Conservation (phyloP, 1,140 invertebrate species). For the Papilio aristodemus region DNA sequence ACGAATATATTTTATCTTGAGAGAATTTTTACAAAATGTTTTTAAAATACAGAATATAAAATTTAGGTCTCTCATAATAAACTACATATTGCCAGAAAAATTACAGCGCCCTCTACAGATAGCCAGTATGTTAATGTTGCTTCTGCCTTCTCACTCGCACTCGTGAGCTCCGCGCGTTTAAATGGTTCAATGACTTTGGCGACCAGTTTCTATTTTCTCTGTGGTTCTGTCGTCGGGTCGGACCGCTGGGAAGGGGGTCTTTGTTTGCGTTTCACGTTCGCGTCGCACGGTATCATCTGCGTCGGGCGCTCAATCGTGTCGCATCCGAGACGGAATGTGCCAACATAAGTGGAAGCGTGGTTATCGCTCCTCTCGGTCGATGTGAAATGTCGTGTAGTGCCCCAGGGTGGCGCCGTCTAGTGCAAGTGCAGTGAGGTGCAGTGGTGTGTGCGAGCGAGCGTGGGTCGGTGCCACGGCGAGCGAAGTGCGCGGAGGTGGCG, state of each 20-base stretch:
- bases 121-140: slow-evolving; percentile 24
- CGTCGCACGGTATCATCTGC: slow-evolving; percentile 71
- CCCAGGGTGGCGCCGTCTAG: slow-evolving; percentile 71
- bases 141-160: slow-evolving; percentile 68
- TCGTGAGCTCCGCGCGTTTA: slow-evolving; percentile 54
- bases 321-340: slow-evolving; percentile 74
- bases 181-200: slow-evolving; percentile 80
- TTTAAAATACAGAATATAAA: slow-evolving; percentile 24
- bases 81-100: background rate
- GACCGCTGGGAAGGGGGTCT: slow-evolving; percentile 74
- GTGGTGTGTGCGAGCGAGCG: slow-evolving; percentile 69
- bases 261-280: slow-evolving; percentile 80
- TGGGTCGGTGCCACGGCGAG: slow-evolving; percentile 75
- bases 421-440: slow-evolving; percentile 79
- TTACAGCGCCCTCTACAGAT: slow-evolving; percentile 56
- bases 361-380: slow-evolving; percentile 70
- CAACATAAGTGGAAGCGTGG: slow-evolving; percentile 74
- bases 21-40: background rate
- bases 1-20: too few species aligned
- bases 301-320: slow-evolving; percentile 62
- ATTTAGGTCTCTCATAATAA: slow-evolving; percentile 54
- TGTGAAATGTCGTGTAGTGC: slow-evolving; percentile 74
- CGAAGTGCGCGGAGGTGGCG: slow-evolving; percentile 74
- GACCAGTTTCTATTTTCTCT: slow-evolving; percentile 81
- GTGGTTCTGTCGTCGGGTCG: slow-evolving; percentile 75